Percentiles rank a stretch among this genome's conserved stretches.
Conservation (phyloP, 2,113 vertebrate genomes). For the Pampusana beccarii region DNA sequence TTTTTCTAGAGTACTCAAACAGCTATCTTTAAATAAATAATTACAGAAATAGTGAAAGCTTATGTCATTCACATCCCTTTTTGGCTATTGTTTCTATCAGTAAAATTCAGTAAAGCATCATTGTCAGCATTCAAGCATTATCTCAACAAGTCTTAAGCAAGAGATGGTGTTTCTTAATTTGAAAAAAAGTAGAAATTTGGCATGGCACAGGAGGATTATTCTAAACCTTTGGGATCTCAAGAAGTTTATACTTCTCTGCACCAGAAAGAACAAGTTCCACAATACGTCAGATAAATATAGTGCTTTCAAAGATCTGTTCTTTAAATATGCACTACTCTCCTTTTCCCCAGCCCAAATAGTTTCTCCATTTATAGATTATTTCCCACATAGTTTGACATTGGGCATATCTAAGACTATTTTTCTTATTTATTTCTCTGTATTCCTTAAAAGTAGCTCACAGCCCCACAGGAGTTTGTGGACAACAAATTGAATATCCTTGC, state of each 20-base stretch:
- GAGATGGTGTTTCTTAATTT: neutral
- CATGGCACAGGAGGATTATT: neutral
- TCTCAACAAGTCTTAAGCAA: neutral
- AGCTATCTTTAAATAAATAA: neutral
- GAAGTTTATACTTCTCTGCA: neutral
- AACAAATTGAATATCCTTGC: neutral
- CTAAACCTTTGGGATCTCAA: neutral
- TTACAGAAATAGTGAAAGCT: neutral
- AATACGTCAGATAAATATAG: neutral
- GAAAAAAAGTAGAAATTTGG: neutral
- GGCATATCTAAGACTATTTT: neutral
- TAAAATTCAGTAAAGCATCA: neutral
- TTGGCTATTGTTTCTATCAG: neutral
- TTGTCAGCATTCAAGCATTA: neutral
- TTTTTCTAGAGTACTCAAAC: neutral
- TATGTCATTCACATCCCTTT: neutral
- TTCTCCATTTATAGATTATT: neutral
- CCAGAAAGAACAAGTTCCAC: neutral
- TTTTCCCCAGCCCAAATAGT: rapidly evolving
- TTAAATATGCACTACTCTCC: neutral
- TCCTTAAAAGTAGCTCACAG: neutral
- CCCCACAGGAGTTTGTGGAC: neutral
- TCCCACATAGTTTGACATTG: neutral
- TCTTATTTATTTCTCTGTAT: neutral
- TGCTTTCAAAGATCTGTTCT: neutral